Base-by-base conservation (phyloP, 2,113 vertebrate genomes). In the Eulacestoma nigropectus region DNA sequence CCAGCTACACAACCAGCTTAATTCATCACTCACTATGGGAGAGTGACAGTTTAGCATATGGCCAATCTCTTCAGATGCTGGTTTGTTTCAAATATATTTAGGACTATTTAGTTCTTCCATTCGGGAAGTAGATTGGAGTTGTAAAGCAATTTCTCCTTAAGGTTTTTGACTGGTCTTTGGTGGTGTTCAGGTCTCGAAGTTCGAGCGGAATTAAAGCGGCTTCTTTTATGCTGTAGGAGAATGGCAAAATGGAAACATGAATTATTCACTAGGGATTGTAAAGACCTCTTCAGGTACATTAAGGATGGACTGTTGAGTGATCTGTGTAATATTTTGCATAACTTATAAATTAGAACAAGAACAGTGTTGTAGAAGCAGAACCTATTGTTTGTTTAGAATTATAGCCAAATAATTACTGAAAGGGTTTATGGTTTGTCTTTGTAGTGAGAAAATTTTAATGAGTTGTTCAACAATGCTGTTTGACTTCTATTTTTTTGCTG, bases 31-130 rank as follows among this genome's bases (percentile, higher is more conserved):
- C 44, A 11, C 22, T 49, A 77, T 88, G 76, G 83, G 72, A 93
- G 75, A 94, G 79, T 84, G 93, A 80, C 83, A 86, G 93, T 68
- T 92, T 27, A 94, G 75, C 95, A 96, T 94, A 95, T 92, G 92
- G 83, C 75, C 73, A 60, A 3, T 88, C 93, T 93, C 68, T 81
- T 94, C 79, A 90, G 75, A 88, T 70, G 60, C 47, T 86, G 29
- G 6, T 55, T 87, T 96, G 57, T 84, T 91, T 93, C 35, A 76
- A 75, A 67, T 89, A 16, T 47, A 67, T 55, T 77, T 67, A 74
- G 50, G 78, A 32, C 47, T 89, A 10, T 59, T 94, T 64, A 29
- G 14, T 87, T 93, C 19, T 74, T 90, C 21, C 39, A 30, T 65
- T 91, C 69, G n/a, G 63, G 67, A 80, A 55, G 7, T 47, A 59